Evolutionary conservation across 2,888 invertebrate genomes (phyloP).

Genomic region (Plebejus melissa): DNA sequence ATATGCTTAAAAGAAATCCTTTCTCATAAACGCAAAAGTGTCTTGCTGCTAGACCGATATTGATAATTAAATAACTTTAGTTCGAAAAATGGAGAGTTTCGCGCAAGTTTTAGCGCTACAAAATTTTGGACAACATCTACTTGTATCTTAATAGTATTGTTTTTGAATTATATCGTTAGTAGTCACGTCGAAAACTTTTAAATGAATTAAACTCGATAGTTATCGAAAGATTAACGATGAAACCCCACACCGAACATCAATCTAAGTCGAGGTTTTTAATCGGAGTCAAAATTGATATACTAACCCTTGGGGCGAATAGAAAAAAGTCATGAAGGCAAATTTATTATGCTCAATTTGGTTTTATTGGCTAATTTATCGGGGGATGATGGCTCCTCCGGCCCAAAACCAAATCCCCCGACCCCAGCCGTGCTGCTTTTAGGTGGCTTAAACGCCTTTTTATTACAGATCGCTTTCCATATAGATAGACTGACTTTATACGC

Average conservation of each 20-base stretch:
- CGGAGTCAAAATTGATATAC: conserved; percentile 27
- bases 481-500: conserved; percentile 54
- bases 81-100: too few species aligned
- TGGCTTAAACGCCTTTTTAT: conserved; percentile 57
- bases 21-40: too few species aligned
- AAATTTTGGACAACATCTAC: too few species aligned
- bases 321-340: conserved; percentile 66
- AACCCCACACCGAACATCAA: conserved; percentile 7
- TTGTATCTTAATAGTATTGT: too few species aligned
- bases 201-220: not conserved
- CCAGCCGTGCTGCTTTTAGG: conserved; percentile 42
- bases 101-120: too few species aligned
- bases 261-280: conserved; percentile 11
- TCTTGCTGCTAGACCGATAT: too few species aligned
- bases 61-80: too few species aligned
- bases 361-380: conserved; percentile 74
- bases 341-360: conserved; percentile 75
- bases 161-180: too few species aligned
- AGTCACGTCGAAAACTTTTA: too few species aligned
- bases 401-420: conserved; percentile 54
- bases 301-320: conserved; percentile 44
- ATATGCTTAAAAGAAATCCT: too few species aligned
- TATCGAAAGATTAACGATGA: not conserved
- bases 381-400: conserved; percentile 50
- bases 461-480: conserved; percentile 62